Evolutionary conservation across 1,140 invertebrate species (phyloP).

Genomic region (Samia ricini): DNA sequence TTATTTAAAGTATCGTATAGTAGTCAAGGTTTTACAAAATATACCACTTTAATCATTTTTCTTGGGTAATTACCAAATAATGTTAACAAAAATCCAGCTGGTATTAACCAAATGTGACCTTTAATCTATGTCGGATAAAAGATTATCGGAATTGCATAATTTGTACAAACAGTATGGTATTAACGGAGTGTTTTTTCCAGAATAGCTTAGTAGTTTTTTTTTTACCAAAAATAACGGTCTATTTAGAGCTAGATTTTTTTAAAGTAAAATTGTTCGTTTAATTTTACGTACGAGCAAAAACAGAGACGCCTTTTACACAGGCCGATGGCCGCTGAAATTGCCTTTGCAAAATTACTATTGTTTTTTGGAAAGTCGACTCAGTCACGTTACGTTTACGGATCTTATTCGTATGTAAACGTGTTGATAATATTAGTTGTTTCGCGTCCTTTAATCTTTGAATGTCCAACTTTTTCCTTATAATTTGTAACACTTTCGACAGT

Average conservation of each 20-base stretch:
- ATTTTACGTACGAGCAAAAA: constrained; percentile 36
- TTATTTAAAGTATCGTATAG: too few relatives aligned
- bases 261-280: constrained; percentile 27
- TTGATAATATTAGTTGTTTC: not conserved
- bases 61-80: too few relatives aligned
- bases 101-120: too few relatives aligned
- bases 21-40: too few relatives aligned
- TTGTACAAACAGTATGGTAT: too few relatives aligned
- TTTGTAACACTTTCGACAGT: constrained; percentile 15
- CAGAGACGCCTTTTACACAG: constrained; percentile 27
- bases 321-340: constrained; percentile 28
- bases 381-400: not conserved
- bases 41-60: too few relatives aligned
- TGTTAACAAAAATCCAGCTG: too few relatives aligned
- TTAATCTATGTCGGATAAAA: too few relatives aligned
- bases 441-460: not conserved
- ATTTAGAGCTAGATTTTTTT: constrained; percentile 32
- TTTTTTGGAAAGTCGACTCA: constrained; percentile 5
- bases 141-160: too few relatives aligned
- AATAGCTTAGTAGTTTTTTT: constrained; percentile 17
- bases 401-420: not conserved
- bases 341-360: not conserved
- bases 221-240: constrained; percentile 39
- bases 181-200: too few relatives aligned
- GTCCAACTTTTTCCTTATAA: constrained; percentile 6